Evolutionary conservation across 2,797 vertebrate genomes (phyloP), one percentile per base, ranked within the genome.

Genomic region (Podargus strigoides): DNA sequence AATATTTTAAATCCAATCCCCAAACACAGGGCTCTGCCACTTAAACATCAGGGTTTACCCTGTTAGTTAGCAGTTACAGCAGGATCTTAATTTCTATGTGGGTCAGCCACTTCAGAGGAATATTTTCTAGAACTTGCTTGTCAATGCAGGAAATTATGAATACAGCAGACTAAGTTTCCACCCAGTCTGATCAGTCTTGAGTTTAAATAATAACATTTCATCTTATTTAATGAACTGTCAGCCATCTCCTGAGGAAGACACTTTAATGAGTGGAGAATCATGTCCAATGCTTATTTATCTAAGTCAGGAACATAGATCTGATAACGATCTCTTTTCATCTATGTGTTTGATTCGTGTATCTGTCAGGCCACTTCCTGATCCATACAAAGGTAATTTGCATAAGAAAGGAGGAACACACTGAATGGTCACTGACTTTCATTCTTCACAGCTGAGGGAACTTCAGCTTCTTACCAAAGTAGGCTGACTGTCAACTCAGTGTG

Each of bases 141-240:
- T 93, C 91, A 91, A 44, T 68, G 76, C 73, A 79, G 59, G 47
- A 94, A 93, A 81, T 88, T 93, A 52, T 44, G 73, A 91, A 69
- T 88, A 93, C 70, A 86, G 86, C 76, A 90, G 80, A 46, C 70
- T 87, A 90, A 93, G 59, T 74, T 95, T 97, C 59, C 74, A 92
- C 77, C 67, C 77, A 74, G 81, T 64, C 84, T 89, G 86, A 93
- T 90, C 90, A 92, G 86, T 92, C 77, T 76, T 32, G 63, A 93
- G 84, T 77, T 97, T 96, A 97, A 95, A 95, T 95, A 95, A 95
- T 89, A 94, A 95, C 81, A 95, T 92, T 95, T 96, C 94, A 93
- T 95, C 88, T 95, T 95, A 74, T 63, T 95, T 97, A 97, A 96
- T 96, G 96, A 97, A 96, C 93, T 96, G 95, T 94, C 96, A 96